phyloP scores from a whole-genome alignment of 1,140 invertebrate species.

The Drosophila virilis region DNA sequence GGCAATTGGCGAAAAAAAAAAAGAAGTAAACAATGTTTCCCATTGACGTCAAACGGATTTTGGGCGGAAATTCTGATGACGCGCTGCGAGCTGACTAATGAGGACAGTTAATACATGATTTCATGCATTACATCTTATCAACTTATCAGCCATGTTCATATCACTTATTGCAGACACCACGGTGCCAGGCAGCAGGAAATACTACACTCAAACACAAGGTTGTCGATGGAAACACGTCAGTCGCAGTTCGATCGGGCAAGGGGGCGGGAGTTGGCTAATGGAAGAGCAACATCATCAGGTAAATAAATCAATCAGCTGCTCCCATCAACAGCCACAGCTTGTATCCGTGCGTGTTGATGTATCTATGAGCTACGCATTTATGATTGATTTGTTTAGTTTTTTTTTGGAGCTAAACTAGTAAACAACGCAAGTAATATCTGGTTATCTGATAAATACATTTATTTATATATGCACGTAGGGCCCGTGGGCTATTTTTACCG shows the following conservation, averaged over 20 bases:
- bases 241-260: neutral
- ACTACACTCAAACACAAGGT: slow-evolving; percentile 17
- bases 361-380: slow-evolving; percentile 3
- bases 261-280: too few relatives aligned
- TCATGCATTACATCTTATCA: slow-evolving; percentile 37
- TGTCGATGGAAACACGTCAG: slow-evolving; percentile 27
- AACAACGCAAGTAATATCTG: slow-evolving; percentile 22
- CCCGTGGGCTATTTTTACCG: slow-evolving; percentile 23
- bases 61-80: slow-evolving; percentile 48
- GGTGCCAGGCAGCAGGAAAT: slow-evolving; percentile 7
- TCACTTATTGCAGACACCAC: slow-evolving; percentile 31
- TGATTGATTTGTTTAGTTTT: slow-evolving; percentile 42
- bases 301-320: slow-evolving; percentile 68
- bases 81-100: slow-evolving; percentile 34
- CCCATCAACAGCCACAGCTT: slow-evolving; percentile 14
- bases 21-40: slow-evolving; percentile 27
- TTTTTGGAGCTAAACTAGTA: slow-evolving; percentile 21
- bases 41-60: slow-evolving; percentile 67
- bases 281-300: slow-evolving; percentile 24
- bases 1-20: slow-evolving; percentile 21
- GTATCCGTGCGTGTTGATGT: slow-evolving; percentile 4
- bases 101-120: slow-evolving; percentile 22
- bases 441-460: slow-evolving; percentile 22
- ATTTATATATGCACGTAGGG: slow-evolving; percentile 11
- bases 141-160: slow-evolving; percentile 28